phyloP scores from a whole-genome alignment of 2,113 vertebrate genomes.

The Macroglossus sobrinus region DNA sequence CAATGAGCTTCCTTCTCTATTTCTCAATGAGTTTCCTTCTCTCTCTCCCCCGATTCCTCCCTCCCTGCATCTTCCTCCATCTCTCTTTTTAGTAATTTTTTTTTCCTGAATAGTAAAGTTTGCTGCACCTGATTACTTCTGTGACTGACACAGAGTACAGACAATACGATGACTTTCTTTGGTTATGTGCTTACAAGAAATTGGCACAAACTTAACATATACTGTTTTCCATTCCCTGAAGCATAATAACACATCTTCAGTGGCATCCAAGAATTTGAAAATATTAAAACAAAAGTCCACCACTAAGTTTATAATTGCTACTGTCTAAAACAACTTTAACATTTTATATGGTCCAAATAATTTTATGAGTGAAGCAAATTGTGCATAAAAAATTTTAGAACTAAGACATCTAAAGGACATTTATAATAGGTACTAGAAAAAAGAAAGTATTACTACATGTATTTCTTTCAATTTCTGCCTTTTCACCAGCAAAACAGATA shows the following conservation, averaged over 20 bases:
- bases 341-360: slow-evolving; percentile 23
- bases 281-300: slow-evolving; percentile 29
- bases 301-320: neutral
- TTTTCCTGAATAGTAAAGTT: neutral
- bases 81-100: neutral
- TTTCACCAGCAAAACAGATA: neutral
- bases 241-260: neutral
- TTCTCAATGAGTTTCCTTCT: neutral
- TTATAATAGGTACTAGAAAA: neutral
- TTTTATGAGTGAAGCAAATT: slow-evolving; percentile 36
- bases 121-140: neutral
- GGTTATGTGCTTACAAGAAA: neutral
- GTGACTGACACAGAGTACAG: neutral
- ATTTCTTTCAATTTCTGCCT: slow-evolving; percentile 28
- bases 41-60: neutral
- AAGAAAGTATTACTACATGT: slow-evolving; percentile 1
- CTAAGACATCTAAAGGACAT: neutral
- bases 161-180: neutral
- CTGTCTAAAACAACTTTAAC: neutral
- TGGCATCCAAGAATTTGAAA: slow-evolving; percentile 7
- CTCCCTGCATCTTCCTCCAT: no score
- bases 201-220: neutral
- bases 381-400: neutral
- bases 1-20: neutral
- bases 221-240: neutral